Conservation (phyloP, 64 coral and sea anemone genomes). For the Montipora cactus region DNA sequence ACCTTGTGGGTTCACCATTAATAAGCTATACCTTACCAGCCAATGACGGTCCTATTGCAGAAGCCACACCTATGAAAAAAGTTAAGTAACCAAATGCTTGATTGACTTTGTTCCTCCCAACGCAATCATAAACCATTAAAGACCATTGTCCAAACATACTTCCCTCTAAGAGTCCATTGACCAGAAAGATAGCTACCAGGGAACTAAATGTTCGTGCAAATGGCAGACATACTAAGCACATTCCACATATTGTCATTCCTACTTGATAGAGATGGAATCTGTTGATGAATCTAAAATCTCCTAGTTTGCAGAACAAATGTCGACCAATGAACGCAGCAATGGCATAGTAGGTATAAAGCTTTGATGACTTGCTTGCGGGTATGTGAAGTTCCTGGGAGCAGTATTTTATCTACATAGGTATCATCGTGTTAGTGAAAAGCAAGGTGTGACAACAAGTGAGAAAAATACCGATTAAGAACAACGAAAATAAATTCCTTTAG, state of each 20-base stretch:
- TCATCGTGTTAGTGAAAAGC: no score
- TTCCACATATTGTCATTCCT: slow-evolving; percentile 19
- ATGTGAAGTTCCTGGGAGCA: slow-evolving; percentile 39
- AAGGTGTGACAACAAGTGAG: no score
- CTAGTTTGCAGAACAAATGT: slow-evolving; percentile 32
- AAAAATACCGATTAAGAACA: no score
- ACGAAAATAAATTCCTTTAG: no score
- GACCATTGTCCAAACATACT: background rate
- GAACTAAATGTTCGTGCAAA: slow-evolving; percentile 11
- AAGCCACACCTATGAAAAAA: background rate
- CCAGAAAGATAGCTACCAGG: background rate
- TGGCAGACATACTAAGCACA: slow-evolving; percentile 26
- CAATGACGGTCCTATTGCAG: slow-evolving; percentile 27
- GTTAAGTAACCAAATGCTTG: slow-evolving; percentile 19
- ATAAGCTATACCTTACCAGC: slow-evolving; percentile 49
- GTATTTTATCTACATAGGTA: slow-evolving; percentile 45
- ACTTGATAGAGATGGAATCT: slow-evolving; percentile 59
- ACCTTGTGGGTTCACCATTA: background rate
- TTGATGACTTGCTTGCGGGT: background rate
- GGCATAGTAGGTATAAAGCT: slow-evolving; percentile 44
- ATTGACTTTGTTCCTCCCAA: slow-evolving; percentile 29
- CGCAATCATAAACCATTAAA: slow-evolving; percentile 1
- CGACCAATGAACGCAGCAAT: slow-evolving; percentile 56
- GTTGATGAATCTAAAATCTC: slow-evolving; percentile 36
- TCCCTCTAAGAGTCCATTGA: slow-evolving; percentile 55